A percentile compares a stretch with the other conserved stretches of the same genome.
These are phyloP conservation scores for Meandrina meandrites DNA, from an alignment of 92 coral and sea anemone genomes.

Conservation along the genomic window DNA sequence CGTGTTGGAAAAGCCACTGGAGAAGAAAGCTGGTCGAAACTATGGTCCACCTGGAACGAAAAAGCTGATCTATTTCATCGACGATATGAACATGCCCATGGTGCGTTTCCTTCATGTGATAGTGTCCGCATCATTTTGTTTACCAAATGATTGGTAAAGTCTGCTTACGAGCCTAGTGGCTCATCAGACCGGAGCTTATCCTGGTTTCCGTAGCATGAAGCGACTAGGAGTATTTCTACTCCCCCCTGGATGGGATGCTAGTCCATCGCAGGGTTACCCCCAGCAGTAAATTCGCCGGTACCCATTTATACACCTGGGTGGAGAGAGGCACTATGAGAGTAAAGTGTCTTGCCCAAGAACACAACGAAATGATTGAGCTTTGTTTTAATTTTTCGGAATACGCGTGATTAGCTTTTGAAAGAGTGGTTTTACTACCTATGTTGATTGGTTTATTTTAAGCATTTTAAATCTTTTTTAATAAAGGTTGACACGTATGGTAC, in stretches of 20 bases:
- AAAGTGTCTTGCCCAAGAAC: too few species aligned
- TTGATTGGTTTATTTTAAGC: not conserved
- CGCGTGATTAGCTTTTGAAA: not conserved
- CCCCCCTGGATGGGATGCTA: too few species aligned
- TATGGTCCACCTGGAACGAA: constrained; percentile 99
- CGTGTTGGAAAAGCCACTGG: constrained; percentile 95
- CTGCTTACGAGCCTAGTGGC: too few species aligned
- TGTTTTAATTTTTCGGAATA: not conserved
- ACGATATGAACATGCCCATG: constrained; percentile 99
- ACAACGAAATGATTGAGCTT: too few species aligned
- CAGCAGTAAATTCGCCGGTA: too few species aligned
- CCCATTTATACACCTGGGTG: too few species aligned
- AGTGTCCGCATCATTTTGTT: not conserved
- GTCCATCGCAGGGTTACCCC: too few species aligned
- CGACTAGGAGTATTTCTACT: too few species aligned
- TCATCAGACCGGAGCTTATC: too few species aligned
- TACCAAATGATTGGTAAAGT: too few species aligned
- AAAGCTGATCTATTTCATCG: constrained; percentile 92
- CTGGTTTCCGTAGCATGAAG: too few species aligned
- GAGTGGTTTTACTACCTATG: not conserved
- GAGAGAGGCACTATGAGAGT: too few species aligned
- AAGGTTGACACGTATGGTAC: constrained; percentile 99
- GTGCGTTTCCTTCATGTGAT: constrained; percentile 48
- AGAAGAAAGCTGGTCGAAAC: constrained; percentile 99
- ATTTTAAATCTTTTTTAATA: not conserved